These are phyloP conservation scores for Myotis findleyi DNA, from an alignment of 2,797 vertebrate species.

Conservation along the genomic window DNA sequence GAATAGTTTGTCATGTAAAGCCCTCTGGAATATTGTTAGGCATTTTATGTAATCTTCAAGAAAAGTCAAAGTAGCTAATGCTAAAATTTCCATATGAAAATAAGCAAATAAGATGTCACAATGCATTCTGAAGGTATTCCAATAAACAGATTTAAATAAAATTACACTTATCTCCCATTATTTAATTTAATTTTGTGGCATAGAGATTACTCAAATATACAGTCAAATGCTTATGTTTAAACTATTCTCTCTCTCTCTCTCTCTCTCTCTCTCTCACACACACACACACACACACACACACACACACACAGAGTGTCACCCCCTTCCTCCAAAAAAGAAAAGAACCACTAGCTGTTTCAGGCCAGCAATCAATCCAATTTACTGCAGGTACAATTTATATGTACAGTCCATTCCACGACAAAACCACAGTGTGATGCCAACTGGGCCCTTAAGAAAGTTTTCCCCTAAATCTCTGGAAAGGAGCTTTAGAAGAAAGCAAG, in stretches of 20 bases:
- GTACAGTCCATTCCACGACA: slow-evolving; percentile 75
- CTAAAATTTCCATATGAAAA: slow-evolving; percentile 69
- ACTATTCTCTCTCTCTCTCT: neutral
- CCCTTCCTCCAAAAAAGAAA: neutral
- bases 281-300: neutral
- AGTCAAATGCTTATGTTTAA: neutral
- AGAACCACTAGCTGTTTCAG: slow-evolving; percentile 70
- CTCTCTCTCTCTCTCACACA: neutral
- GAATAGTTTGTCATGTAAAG: neutral
- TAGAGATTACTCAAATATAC: slow-evolving; percentile 65
- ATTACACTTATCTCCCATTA: neutral
- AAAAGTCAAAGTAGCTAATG: slow-evolving; percentile 56
- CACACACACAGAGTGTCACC: neutral
- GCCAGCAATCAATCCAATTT: slow-evolving; percentile 82
- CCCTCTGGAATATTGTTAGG: neutral
- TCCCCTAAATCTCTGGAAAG: slow-evolving; percentile 85
- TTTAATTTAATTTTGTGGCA: neutral
- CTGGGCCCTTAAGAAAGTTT: slow-evolving; percentile 80
- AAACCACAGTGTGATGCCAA: slow-evolving; percentile 86
- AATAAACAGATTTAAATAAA: slow-evolving; percentile 10
- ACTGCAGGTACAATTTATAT: slow-evolving; percentile 79
- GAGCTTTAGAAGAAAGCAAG: slow-evolving; percentile 85
- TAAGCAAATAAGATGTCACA: slow-evolving; percentile 57
- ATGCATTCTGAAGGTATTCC: slow-evolving; percentile 66
- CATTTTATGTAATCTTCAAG: slow-evolving; percentile 45